Conservation (phyloP, 53 echinoderm and acorn worm species). For the Holothuria leucospilota region DNA sequence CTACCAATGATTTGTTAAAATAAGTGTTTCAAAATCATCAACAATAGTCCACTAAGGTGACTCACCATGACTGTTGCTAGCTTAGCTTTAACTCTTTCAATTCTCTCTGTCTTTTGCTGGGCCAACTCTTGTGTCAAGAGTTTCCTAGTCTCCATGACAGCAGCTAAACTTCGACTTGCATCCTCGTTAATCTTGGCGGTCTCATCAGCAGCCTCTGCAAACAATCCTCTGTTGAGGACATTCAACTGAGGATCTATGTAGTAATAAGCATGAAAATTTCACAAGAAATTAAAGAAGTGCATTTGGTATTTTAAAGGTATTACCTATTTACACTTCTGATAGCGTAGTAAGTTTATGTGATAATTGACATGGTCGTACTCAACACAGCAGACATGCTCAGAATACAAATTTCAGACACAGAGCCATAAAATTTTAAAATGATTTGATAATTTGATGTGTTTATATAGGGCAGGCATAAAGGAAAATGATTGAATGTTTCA, state of each 20-base stretch:
- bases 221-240: slow-evolving; percentile 25
- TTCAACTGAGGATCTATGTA: slow-evolving; percentile 37
- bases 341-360: no score
- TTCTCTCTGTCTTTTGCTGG: slow-evolving; percentile 66
- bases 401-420: no score
- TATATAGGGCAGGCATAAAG: no score
- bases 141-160: slow-evolving; percentile 70
- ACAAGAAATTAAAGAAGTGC: no score
- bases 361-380: no score
- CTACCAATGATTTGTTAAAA: not conserved
- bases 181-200: slow-evolving; percentile 54
- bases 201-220: slow-evolving; percentile 51
- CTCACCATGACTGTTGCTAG: slow-evolving; percentile 93
- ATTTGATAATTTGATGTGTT: no score
- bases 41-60: not conserved
- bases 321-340: no score
- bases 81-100: slow-evolving; percentile 88
- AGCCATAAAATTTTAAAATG: no score
- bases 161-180: slow-evolving; percentile 63
- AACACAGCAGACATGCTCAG: no score
- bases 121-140: slow-evolving; percentile 74
- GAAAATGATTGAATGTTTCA: no score
- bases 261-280: no score
- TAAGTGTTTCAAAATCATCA: not conserved
- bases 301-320: no score